Evolutionary conservation across 1,140 invertebrate species (phyloP).

Genomic region (Brachionus calyciflorus): DNA sequence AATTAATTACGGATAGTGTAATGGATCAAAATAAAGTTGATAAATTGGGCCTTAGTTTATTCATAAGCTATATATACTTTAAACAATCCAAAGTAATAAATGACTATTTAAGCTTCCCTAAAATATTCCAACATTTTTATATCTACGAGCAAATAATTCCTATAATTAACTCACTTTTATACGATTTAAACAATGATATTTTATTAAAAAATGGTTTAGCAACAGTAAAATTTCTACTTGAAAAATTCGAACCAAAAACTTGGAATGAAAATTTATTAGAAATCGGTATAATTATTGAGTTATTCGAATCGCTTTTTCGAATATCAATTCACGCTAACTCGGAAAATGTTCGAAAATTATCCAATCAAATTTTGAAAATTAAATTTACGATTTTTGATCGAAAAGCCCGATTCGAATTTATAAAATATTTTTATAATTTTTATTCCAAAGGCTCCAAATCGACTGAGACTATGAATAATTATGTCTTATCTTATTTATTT

Average conservation of each 20-base stretch:
- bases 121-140: not conserved
- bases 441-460: not conserved
- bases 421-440: not conserved
- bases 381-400: not conserved
- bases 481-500: not conserved
- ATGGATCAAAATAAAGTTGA: not conserved
- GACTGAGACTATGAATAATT: not conserved
- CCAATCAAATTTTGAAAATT: not conserved
- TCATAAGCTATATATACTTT: not conserved
- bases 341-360: not conserved
- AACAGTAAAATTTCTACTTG: not conserved
- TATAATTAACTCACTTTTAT: not conserved
- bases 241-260: not conserved
- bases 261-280: not conserved
- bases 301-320: constrained; percentile 17
- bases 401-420: not conserved
- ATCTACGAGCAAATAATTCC: not conserved
- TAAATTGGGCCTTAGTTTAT: not conserved
- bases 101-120: not conserved
- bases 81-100: not conserved
- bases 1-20: not conserved
- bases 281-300: not conserved
- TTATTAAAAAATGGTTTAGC: not conserved
- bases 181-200: not conserved
- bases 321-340: not conserved